Conservation (phyloP, 2,113 vertebrate species). For the Megaceryle torquata region DNA sequence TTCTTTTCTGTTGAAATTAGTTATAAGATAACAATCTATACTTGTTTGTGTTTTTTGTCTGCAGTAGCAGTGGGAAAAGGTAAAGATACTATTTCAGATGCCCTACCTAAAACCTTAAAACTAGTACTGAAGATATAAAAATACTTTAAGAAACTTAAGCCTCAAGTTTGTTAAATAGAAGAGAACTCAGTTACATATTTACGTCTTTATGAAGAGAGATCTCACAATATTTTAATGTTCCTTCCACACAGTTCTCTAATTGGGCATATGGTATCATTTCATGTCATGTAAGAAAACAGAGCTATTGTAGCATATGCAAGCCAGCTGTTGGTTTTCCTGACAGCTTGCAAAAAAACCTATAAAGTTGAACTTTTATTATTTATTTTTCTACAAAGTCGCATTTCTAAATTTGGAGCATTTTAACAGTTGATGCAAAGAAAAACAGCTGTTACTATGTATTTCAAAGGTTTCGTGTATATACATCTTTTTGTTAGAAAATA, state of each 20-base stretch:
- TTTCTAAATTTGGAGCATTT: neutral
- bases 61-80: neutral
- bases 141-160: neutral
- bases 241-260: neutral
- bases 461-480: neutral
- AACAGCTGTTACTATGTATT: neutral
- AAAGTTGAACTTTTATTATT: neutral
- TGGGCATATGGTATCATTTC: neutral
- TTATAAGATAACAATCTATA: neutral
- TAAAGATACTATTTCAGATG: neutral
- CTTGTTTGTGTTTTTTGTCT: neutral
- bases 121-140: neutral
- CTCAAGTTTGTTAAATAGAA: neutral
- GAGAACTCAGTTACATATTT: neutral
- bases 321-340: neutral
- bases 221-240: neutral
- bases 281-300: neutral
- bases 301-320: neutral
- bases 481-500: neutral
- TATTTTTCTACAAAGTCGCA: neutral
- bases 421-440: neutral
- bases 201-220: neutral
- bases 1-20: neutral
- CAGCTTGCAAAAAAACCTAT: neutral
- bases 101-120: neutral